A percentile compares a stretch with the other conserved stretches of the same genome.
phyloP scores from a whole-genome alignment of 2,113 vertebrate species.

The Bostrychus sinensis region DNA sequence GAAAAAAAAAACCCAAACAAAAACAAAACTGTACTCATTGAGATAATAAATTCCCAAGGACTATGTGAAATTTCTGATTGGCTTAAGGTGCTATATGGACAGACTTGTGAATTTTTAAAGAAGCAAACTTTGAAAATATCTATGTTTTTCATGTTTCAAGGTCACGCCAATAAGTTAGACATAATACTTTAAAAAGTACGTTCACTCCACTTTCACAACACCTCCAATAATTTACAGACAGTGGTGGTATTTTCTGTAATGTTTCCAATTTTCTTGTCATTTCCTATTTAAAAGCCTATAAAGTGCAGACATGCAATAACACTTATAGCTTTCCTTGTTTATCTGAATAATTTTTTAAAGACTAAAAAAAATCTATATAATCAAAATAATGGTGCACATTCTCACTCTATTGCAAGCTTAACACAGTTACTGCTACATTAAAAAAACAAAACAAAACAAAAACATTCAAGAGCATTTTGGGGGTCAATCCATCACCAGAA shows the following conservation, averaged over 20 bases:
- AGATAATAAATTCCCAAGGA: not conserved
- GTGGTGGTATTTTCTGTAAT: not conserved
- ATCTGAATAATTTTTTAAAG: slow-evolving; percentile 4
- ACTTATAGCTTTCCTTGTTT: slow-evolving; percentile 27
- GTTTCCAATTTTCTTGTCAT: slow-evolving; percentile 10
- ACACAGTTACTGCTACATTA: slow-evolving; percentile 21
- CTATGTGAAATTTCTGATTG: not conserved
- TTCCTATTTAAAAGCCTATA: slow-evolving; percentile 39
- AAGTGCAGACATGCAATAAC: slow-evolving; percentile 54
- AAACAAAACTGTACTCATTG: not conserved
- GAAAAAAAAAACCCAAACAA: no score
- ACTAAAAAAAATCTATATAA: slow-evolving; percentile 24
- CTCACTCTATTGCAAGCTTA: slow-evolving; percentile 14
- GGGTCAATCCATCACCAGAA: slow-evolving; percentile 43
- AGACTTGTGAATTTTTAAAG: not conserved
- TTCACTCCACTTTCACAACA: slow-evolving; percentile 44
- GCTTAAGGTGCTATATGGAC: not conserved
- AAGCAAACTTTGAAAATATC: not conserved
- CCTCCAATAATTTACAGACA: slow-evolving; percentile 5
- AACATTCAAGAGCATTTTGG: slow-evolving; percentile 10
- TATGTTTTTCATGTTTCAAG: slow-evolving; percentile 17
- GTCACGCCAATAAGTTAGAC: slow-evolving; percentile 46
- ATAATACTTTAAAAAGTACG: slow-evolving; percentile 49
- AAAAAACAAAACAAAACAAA: slow-evolving; percentile 14
- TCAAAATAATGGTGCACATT: slow-evolving; percentile 12